Evolutionary conservation across 2,888 invertebrate species (phyloP).

Genomic region (Lasiommata megera): DNA sequence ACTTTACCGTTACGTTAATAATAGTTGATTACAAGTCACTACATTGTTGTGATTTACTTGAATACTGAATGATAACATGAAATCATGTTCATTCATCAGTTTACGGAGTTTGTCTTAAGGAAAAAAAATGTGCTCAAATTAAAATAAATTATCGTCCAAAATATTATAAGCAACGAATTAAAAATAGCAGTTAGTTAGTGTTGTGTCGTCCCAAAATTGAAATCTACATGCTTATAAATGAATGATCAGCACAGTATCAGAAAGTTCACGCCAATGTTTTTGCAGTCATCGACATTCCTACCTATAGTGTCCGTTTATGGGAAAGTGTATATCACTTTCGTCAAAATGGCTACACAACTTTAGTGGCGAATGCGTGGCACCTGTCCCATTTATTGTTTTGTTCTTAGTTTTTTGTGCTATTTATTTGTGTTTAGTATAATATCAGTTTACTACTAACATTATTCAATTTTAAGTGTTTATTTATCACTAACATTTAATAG

Average conservation of each 20-base stretch:
- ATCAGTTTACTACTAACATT: constrained; percentile 72
- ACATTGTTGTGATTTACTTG: too few relatives aligned
- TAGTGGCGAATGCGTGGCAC: constrained; percentile 25
- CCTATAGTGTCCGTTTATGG: constrained; percentile 28
- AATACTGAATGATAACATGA: too few relatives aligned
- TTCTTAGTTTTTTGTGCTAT: constrained; percentile 58
- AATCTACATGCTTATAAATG: constrained; percentile 33
- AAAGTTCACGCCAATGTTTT: constrained; percentile 24
- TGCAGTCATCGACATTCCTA: constrained; percentile 18
- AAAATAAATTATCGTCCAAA: constrained; percentile 32
- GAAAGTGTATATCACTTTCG: constrained; percentile 9
- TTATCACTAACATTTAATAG: constrained; percentile 56
- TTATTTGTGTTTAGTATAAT: constrained; percentile 68
- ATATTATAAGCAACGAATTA: constrained; percentile 35
- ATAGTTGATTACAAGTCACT: too few relatives aligned
- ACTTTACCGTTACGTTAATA: too few relatives aligned
- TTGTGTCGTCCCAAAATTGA: constrained; percentile 70
- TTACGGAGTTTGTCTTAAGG: too few relatives aligned
- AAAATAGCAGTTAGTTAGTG: constrained; percentile 54
- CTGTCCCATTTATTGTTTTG: constrained; percentile 56
- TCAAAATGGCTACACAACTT: constrained; percentile 8
- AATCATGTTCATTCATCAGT: too few relatives aligned
- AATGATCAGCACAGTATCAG: constrained; percentile 25
- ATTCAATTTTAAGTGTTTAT: constrained; percentile 57
- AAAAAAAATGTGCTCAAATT: not conserved